Evolutionary conservation across 2,888 invertebrate species (phyloP).

Genomic region (Syritta pipiens): DNA sequence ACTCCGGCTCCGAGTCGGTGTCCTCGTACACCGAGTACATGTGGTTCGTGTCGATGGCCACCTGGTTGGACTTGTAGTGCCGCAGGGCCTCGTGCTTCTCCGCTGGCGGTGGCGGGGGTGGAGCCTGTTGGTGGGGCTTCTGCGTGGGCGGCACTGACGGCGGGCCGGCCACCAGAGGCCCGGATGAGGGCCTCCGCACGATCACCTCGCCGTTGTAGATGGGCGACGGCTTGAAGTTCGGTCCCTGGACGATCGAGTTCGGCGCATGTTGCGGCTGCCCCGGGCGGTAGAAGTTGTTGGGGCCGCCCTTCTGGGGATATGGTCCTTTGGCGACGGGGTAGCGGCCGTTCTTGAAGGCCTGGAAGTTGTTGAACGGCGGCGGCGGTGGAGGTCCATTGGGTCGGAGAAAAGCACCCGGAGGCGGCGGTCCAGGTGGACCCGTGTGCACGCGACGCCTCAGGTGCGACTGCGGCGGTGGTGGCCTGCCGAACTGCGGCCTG

Average conservation of each 20-base stretch:
- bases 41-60: conserved; percentile 1
- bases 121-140: conserved; percentile 27
- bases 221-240: conserved; percentile 76
- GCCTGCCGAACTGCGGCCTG: conserved; percentile 47
- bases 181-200: conserved; percentile 70
- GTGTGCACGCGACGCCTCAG: conserved; percentile 45
- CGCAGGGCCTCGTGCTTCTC: conserved; percentile 23
- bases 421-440: conserved; percentile 58
- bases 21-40: conserved; percentile 75
- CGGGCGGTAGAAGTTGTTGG: conserved; percentile 58
- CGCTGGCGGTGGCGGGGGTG: conserved; percentile 23
- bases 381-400: conserved; percentile 28
- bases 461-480: conserved; percentile 45
- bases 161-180: conserved; percentile 7
- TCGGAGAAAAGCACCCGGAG: conserved; percentile 47
- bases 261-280: conserved; percentile 43
- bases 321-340: conserved; percentile 72
- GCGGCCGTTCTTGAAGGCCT: conserved; percentile 70
- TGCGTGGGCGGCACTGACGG: conserved; percentile 23
- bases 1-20: conserved; percentile 69
- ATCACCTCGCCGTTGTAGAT: conserved; percentile 74
- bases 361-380: conserved; percentile 63
- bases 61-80: conserved; percentile 38
- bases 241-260: conserved; percentile 63
- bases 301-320: conserved; percentile 20